Base-by-base conservation (phyloP, 1,140 invertebrate genomes). In the Dufourea novaeangliae region DNA sequence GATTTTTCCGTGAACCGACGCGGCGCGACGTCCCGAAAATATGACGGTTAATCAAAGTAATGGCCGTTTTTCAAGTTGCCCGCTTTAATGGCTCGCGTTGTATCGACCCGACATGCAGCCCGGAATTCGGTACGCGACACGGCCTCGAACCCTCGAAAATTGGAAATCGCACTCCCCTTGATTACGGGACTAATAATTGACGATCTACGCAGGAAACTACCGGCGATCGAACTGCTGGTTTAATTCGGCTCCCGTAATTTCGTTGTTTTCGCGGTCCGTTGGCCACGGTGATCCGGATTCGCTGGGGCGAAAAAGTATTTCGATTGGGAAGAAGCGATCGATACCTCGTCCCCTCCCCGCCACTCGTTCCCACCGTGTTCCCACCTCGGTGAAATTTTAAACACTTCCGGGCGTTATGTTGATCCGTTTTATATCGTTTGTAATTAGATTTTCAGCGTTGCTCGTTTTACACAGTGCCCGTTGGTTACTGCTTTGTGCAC, bases 31-130 rank as follows among this genome's bases (percentile, higher is more conserved):
- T n/a, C 41, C 74, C 46, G 72, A 69, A 86, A 87, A 79, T 83
- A 74, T 83, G 79, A 85, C 63, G 77, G 82, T 87, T 86, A 86
- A 88, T 88, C 86, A 83, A 88, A 86, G 82, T 88, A 88, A 88
- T 86, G 86, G 78, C 37, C 50, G 69, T 73, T 85, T 80, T 79
- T 79, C 67, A 75, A 68, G 59, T 83, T 69, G 44, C 20, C 41
- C 39, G 69, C 29, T 66, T 66, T 66, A 66, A 50, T 50, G 27
- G 63, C 8, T 10, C 22, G 41, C 17, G n/a, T 59, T 44, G 41
- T 59, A 61, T 63, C 61, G 44, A 52, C n/a, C 52, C 34, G 62
- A 41, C 46, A n/a, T n/a, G 41, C 27, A 25, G 44, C 32, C 34
- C 73, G 11, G 69, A 68, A 67, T 77, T 62, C 44, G 57, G 34